A percentile compares a stretch with the other conserved stretches of the same genome.
Evolutionary conservation across 1,140 invertebrate species (phyloP).

Genomic region (Danaus plexippus): DNA sequence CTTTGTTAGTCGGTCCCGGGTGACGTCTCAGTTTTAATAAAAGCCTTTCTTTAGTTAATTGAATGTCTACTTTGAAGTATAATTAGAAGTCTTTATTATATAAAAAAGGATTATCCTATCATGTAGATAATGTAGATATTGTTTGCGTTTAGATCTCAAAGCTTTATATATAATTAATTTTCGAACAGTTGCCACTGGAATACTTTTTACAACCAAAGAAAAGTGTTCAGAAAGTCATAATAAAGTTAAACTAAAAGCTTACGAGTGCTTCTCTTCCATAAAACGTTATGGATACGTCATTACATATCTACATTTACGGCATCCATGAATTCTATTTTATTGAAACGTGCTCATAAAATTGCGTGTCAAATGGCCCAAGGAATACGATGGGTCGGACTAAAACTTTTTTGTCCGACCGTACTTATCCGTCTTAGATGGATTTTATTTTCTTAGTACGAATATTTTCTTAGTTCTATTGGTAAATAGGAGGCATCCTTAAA

Average conservation of each 20-base stretch:
- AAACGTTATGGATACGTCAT: too few relatives aligned
- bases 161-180: not conserved
- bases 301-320: too few relatives aligned
- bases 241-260: too few relatives aligned
- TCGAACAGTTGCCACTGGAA: too few relatives aligned
- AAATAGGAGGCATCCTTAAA: conserved; percentile 1
- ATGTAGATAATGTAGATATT: conserved; percentile 6
- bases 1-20: conserved; percentile 6
- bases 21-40: conserved; percentile 13
- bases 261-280: too few relatives aligned
- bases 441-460: conserved; percentile 23
- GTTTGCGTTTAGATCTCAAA: not conserved
- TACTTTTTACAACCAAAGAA: too few relatives aligned
- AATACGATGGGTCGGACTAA: conserved; percentile 22
- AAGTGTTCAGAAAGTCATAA: too few relatives aligned
- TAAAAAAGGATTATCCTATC: conserved; percentile 6
- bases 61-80: conserved; percentile 5
- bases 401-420: conserved; percentile 33
- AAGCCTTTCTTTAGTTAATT: conserved; percentile 13
- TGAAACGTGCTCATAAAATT: conserved; percentile 48
- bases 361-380: conserved; percentile 40
- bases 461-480: conserved; percentile 10
- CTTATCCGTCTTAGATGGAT: conserved; percentile 35
- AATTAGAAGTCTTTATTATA: conserved; percentile 10
- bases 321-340: conserved; percentile 40